Evolutionary conservation across 2,113 vertebrate genomes (phyloP), one percentile per base, ranked within the genome.

Genomic region (Mormoops blainvillei): DNA sequence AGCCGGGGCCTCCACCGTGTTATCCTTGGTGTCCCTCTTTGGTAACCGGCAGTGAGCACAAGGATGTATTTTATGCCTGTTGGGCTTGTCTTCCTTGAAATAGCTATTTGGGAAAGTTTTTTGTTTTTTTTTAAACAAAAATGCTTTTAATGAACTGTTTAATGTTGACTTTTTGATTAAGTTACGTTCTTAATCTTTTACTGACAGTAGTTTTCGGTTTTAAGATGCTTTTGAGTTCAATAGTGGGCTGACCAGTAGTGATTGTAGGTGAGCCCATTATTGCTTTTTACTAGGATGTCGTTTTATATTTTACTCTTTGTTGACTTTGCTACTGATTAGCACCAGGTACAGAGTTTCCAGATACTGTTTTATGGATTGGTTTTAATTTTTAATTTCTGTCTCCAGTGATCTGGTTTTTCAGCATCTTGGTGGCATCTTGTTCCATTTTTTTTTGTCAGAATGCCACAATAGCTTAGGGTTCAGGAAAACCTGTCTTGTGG

Each of bases 81-180:
- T 14, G 20, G 38, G 67, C 52, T 50, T 54, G 2, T 81, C 28
- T 61, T n/a, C 87, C 76, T 92, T 58, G 76, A 76, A 28, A 26
- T 48, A 50, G 77, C 58, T 61, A 19, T 87, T 82, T 33, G 7
- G 70, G 52, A 81, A 61, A n/a, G 8, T 50, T 22, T 22, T 11
- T 2, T 19, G 45, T n/a, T 41, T 71, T 38, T 77, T 95, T 86
- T 77, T 31, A n/a, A 83, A 61, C 7, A n/a, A 41, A 70, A 74
- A 43, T 36, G 31, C 41, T 96, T 97, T 97, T 97, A 96, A 97
- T 97, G 88, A 96, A 96, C 95, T 93, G 31, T 95, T 95, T 95
- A 87, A 78, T 65, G 26, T 94, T 85, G 81, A 36, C 84, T 93
- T 97, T 50, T 20, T 33, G 15, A 54, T 89, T 81, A 93, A 94